Evolutionary conservation across 2,113 vertebrate genomes (phyloP), one percentile per base, ranked within the genome.

Genomic region (Pygathrix nemaeus): DNA sequence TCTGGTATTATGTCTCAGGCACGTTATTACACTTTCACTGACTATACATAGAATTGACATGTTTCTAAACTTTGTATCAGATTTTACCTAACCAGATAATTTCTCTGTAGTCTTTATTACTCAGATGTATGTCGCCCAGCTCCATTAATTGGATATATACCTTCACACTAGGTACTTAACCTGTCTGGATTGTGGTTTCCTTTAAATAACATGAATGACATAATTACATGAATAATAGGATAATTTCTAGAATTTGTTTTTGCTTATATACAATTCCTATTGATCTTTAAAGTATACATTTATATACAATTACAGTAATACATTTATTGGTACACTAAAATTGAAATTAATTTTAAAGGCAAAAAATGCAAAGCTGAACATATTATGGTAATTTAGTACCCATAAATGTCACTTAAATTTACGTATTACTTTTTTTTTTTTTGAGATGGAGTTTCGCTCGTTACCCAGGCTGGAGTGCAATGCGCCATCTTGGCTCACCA

Each of bases 171-270:
- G 17, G 0, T 55, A 87, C 64, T 90, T 88, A 78, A 91, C 30
- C 30, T 85, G 61, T 72, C 73, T 96, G 55, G 61, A 90, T n/a
- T 88, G 72, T 85, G n/a, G 32, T 61, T 96, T 94, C 57, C 55
- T 61, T 94, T 73, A 64, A 72, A 32, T 72, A 43, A 61, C 38
- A 81, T 43, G 17, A 91, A 52, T 76, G 59, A 59, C 13, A 52
- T 84, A 93, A 70, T 88, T 75, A 78, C 40, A 52, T 30, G 20
- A 90, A n/a, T 75, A 64, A 93, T n/a, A 91, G 18, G 48, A 72
- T 91, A 86, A 78, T 85, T 88, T 95, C 81, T 50, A 59, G 91
- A 66, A 45, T 73, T 59, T 4, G 35, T 57, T 93, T 79, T 88
- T 92, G 48, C n/a, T 93, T 32, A 88, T 83, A 70, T 82, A 83